Evolutionary conservation across 2,888 invertebrate species (phyloP), one percentile per base, ranked within the genome.

Genomic region (Melangyna quadrimaculata): DNA sequence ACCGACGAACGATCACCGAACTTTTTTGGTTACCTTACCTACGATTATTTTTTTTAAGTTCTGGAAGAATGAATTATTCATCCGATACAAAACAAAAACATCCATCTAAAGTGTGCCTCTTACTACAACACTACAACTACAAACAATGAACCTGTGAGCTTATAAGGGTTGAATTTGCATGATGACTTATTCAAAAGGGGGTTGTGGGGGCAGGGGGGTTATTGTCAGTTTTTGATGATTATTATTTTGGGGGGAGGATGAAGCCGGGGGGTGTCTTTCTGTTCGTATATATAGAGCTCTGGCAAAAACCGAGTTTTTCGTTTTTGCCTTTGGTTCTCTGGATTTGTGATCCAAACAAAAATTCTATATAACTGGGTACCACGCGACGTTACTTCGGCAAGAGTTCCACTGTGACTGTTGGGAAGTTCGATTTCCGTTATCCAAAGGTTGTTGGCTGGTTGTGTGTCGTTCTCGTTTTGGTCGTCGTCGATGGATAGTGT

Each of bases 401-500:
- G 91, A 90, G 91, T 91, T 91, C 91, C 91, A 90, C 90, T 90
- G 90, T 91, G 91, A 91, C 91, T 91, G 89, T 88, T 88, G 89
- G 89, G 80, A 65, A 88, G 88, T 89, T 89, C 89, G 89, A 89
- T 89, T 89, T 89, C 89, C 89, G 89, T 89, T 89, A 89, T 89
- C 88, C 86, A 86, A 73, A 86, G 84, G 77, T 86, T 70, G 55
- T 40, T 86, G 84, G 59, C 69, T 80, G 80, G 71, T 71, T 83
- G 74, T 84, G 70, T 84, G 70, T 59, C 51, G 65, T 57, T 29
- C 35, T 67, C 67, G 48, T 67, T 43, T 22, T 37, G 14, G 40
- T 43, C n/a, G 61, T 37, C 22, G 40, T 43, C n/a, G 61, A n/a
- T 27, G 40, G 17, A n/a, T n/a, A n/a, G n/a, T n/a, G n/a, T n/a